A percentile compares a stretch with the other conserved stretches of the same genome.
Evolutionary conservation across 1,140 invertebrate genomes (phyloP).

Genomic region (Solenopsis fugax): DNA sequence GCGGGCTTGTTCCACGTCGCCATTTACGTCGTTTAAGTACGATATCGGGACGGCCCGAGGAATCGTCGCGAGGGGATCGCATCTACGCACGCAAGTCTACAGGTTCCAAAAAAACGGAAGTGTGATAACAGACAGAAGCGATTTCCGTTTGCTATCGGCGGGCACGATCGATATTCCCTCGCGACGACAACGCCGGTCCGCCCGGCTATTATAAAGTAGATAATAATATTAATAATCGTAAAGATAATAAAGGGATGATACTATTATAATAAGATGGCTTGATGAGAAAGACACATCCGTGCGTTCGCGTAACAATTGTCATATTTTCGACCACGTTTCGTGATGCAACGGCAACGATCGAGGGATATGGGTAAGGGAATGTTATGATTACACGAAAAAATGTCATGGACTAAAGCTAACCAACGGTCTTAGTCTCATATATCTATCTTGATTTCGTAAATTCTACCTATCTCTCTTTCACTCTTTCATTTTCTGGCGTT

Average conservation of each 20-base stretch:
- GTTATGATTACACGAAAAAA: conserved; percentile 74
- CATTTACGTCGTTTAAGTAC: conserved; percentile 71
- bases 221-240: conserved; percentile 76
- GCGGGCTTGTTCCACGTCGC: conserved; percentile 62
- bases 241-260: conserved; percentile 69
- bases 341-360: conserved; percentile 37
- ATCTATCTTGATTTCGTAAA: conserved; percentile 46
- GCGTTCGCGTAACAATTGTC: conserved; percentile 35
- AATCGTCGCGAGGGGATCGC: conserved; percentile 35
- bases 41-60: conserved; percentile 53
- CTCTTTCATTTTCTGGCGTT: conserved; percentile 34
- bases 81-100: not conserved
- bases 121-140: not conserved
- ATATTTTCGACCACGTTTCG: conserved; percentile 8
- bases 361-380: not conserved
- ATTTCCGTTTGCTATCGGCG: not conserved
- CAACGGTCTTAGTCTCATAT: conserved; percentile 73
- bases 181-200: conserved; percentile 44
- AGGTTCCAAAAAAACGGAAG: not conserved
- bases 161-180: conserved; percentile 34
- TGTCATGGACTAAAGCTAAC: conserved; percentile 84
- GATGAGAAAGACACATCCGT: conserved; percentile 39
- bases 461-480: conserved; percentile 55
- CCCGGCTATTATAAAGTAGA: conserved; percentile 66
- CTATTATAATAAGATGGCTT: conserved; percentile 70